Evolutionary conservation across 2,888 invertebrate genomes (phyloP).

Genomic region (Ormyrus thymus): DNA sequence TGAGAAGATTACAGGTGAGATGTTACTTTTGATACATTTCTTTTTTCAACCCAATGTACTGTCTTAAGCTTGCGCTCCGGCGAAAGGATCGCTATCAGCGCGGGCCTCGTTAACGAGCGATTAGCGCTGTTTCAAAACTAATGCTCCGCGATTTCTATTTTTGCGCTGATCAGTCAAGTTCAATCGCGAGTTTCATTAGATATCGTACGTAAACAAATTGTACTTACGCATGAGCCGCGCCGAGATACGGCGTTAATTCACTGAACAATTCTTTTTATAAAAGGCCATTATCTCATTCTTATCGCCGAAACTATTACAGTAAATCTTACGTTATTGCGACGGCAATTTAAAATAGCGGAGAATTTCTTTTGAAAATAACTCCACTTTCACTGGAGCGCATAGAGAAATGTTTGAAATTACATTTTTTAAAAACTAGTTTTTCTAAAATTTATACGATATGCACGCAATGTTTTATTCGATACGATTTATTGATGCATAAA

Average conservation of each 20-base stretch:
- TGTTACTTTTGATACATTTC: background rate
- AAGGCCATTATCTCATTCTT: conserved; percentile 3
- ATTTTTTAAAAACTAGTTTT: background rate
- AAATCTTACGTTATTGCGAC: conserved; percentile 3
- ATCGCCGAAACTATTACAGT: conserved; percentile 18
- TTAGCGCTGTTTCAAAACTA: no score
- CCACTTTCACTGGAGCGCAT: conserved; percentile 4
- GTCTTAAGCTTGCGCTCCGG: background rate
- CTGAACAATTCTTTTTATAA: conserved; percentile 27
- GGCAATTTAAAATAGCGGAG: conserved; percentile 15
- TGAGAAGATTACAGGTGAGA: conserved; percentile 56
- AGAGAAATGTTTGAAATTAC: no score
- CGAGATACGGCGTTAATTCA: background rate
- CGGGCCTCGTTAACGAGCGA: no score
- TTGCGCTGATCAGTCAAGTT: background rate
- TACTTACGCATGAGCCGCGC: background rate
- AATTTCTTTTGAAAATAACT: conserved; percentile 9
- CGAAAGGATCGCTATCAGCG: conserved; percentile 13
- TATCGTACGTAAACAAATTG: conserved; percentile 1
- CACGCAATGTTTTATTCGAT: no score
- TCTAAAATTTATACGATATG: no score
- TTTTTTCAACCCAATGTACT: background rate
- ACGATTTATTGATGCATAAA: no score
- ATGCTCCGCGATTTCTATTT: no score
- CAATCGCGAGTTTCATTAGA: background rate